Evolutionary conservation across 2,113 vertebrate species (phyloP), one percentile per base, ranked within the genome.

Genomic region (Piprites chloris): DNA sequence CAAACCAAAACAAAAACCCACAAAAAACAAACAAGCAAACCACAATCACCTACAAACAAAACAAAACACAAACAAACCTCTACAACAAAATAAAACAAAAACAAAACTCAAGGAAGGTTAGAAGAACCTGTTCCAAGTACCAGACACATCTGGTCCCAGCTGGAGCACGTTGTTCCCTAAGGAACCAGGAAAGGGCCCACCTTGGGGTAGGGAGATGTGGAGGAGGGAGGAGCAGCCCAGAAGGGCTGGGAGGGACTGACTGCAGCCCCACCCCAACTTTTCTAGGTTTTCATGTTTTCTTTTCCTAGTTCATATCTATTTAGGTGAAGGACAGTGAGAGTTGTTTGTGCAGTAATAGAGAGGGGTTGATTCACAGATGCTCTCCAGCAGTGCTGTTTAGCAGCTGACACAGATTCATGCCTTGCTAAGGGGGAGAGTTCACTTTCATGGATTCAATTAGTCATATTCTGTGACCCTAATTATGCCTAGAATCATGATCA

Each of bases 181-280:
- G 42, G 28, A 5, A 9, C 22, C 13, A 3, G 19, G 44, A 17
- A 33, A 53, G 41, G 9, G 12, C 17, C 12, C 26, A 9, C 0
- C 0, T 33, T 53, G 22, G 24, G 23, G 12, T 26, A 46, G 33
- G 15, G 58, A 44, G 4, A 27, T 1, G 16, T 2, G 7, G 22
- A 49, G 9, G 23, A 68, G 16, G 10, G 12, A 55, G 24, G 9
- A 73, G 11, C 0, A 2, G 24, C 14, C 6, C 0, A 24, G 46
- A 79, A 37, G 16, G 27, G 21, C 15, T 73, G 33, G 2, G 3
- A 20, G 3, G 22, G 19, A 30, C 7, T 12, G 5, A 33, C 7
- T 2, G 0, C n/a, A 26, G 2, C 4, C 9, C 3, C 28, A 41
- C 2, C 12, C 8, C 12, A 19, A 39, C 17, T 61, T 42, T 76